phyloP scores from a whole-genome alignment of 1,140 invertebrate genomes.

The Halyomorpha halys region DNA sequence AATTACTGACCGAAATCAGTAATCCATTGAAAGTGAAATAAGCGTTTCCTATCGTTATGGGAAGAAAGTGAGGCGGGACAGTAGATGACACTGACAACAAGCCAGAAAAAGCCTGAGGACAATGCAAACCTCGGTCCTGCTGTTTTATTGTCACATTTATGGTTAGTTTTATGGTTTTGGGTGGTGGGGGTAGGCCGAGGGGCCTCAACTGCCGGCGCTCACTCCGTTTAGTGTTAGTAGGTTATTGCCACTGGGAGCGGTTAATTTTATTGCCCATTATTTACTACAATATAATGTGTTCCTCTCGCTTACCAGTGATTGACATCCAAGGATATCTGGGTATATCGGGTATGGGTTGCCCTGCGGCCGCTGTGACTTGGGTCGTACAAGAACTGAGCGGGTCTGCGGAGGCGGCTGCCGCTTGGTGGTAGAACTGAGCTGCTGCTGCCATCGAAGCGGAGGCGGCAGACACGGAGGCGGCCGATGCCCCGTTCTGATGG shows the following conservation, averaged over 20 bases:
- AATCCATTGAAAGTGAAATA: too few relatives aligned
- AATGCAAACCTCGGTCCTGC: too few relatives aligned
- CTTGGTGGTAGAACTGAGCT: slow-evolving; percentile 80
- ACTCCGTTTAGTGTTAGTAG: neutral
- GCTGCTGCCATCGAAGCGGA: slow-evolving; percentile 67
- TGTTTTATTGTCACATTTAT: slow-evolving; percentile 12
- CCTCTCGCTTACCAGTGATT: slow-evolving; percentile 69
- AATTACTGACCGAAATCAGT: too few relatives aligned
- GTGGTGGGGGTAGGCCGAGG: neutral
- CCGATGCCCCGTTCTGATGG: slow-evolving; percentile 57
- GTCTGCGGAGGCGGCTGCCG: slow-evolving; percentile 51
- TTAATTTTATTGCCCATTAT: slow-evolving; percentile 7
- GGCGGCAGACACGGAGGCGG: slow-evolving; percentile 49
- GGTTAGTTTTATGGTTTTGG: slow-evolving; percentile 10
- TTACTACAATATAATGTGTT: neutral
- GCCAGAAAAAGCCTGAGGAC: too few relatives aligned
- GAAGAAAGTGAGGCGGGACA: too few relatives aligned
- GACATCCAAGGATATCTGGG: slow-evolving; percentile 95
- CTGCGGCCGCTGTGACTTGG: slow-evolving; percentile 48
- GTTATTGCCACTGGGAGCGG: slow-evolving; percentile 6
- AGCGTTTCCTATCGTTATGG: too few relatives aligned
- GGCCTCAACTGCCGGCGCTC: neutral
- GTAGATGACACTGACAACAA: too few relatives aligned
- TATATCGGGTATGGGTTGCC: slow-evolving; percentile 72
- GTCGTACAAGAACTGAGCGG: slow-evolving; percentile 50